Base-by-base conservation (phyloP, 2,113 vertebrate species). In the Eolophus roseicapilla region DNA sequence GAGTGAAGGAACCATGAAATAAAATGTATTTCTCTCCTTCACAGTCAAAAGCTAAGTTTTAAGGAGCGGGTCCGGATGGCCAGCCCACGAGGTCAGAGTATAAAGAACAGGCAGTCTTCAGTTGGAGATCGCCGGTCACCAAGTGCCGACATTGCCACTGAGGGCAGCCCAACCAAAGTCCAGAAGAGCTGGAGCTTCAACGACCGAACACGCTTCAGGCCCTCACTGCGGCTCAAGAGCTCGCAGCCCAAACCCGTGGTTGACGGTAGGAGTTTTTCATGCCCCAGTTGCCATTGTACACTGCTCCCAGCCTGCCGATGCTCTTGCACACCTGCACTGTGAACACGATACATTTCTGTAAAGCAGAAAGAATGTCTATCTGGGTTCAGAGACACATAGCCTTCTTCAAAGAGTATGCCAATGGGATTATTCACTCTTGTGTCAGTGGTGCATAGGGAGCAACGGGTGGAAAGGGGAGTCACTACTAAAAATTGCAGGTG, bases 121-220 rank as follows among this genome's bases (percentile, higher is more conserved):
- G 96, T 98, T 11, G 99, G 98, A 15, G 99, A 99, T 89, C 98
- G 99, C 53, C 98, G 99, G 28, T 99, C 99, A 9, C 99, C 99
- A 0, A 98, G 98, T 90, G 97, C 99, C 0, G 99, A 99, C 90
- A 95, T 98, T 49, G 98, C 98, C 35, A 95, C 98, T 0, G 99
- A 99, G 77, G 98, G 98, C 88, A 99, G 99, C 95, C 99, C 99
- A 14, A 98, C 98, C 94, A 99, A 99, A 97, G 99, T 99, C 7
- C 99, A 99, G 97, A 99, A 99, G 97, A 99, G 99, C 97, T 99
- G 99, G 99, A 99, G 99, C 96, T 99, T 99, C 97, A 99, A 99
- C 1, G 99, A 99, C 97, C 98, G 99, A 71, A 99, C 99, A 0
- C 98, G 99, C 86, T 99, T 99, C 97, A 98, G 99, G 91, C 99